phyloP scores from a whole-genome alignment of 2,113 vertebrate genomes.

The Cyphomyrus plagiostoma region DNA sequence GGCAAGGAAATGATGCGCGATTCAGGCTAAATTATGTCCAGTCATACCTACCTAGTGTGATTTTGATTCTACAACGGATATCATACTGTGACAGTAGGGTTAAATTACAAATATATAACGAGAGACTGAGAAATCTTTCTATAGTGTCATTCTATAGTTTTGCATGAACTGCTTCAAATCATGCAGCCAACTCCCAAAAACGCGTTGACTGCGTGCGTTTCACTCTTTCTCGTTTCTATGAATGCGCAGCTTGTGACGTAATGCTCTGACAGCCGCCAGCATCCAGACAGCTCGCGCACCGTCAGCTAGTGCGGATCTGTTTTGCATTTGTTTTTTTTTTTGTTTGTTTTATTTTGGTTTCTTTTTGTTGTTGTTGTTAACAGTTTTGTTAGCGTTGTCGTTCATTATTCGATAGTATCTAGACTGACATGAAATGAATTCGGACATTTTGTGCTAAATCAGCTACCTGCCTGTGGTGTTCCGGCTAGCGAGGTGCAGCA shows the following conservation, averaged over 20 bases:
- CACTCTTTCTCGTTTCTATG: background rate
- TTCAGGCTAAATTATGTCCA: background rate
- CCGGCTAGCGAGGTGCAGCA: background rate
- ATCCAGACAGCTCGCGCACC: background rate
- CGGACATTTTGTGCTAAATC: background rate
- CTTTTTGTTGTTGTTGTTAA: background rate
- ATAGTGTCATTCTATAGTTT: background rate
- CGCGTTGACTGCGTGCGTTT: background rate
- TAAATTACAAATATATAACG: background rate
- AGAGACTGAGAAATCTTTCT: background rate
- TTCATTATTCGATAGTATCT: background rate
- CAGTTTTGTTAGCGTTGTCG: background rate
- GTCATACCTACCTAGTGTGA: background rate
- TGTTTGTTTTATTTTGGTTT: background rate
- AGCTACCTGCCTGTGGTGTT: background rate
- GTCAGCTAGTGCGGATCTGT: background rate
- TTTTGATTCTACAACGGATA: background rate
- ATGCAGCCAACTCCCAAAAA: background rate
- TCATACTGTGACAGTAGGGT: background rate
- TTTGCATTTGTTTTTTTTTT: background rate
- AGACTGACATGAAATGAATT: background rate
- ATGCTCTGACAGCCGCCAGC: background rate
- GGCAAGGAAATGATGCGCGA: background rate
- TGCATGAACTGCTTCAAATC: background rate
- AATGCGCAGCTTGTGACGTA: slow-evolving; percentile 7